Conservation (phyloP, 2,113 vertebrate genomes). For the Ceyx cyanopectus region DNA sequence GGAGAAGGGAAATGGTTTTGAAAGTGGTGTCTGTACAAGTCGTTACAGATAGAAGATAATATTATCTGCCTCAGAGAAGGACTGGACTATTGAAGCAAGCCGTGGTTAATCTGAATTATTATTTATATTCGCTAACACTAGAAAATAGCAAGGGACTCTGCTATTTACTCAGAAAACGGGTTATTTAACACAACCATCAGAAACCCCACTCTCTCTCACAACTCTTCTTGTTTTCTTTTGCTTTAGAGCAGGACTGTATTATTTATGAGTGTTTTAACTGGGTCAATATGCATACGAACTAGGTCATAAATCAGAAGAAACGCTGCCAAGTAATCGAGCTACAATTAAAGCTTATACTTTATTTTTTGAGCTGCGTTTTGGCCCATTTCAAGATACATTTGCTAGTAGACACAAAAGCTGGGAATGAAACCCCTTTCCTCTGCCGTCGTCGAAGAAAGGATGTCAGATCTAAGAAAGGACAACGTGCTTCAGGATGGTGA, state of each 20-base stretch:
- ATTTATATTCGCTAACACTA: slow-evolving; percentile 19
- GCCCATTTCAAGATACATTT: slow-evolving; percentile 55
- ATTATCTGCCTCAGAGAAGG: background rate
- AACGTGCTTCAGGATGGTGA: background rate
- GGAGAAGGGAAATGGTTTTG: background rate
- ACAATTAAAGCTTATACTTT: slow-evolving; percentile 77
- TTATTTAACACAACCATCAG: slow-evolving; percentile 40
- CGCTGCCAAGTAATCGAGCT: slow-evolving; percentile 77
- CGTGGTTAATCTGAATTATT: background rate
- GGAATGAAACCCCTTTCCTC: background rate
- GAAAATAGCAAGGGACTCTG: background rate
- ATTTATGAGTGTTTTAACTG: slow-evolving; percentile 81
- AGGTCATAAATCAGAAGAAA: slow-evolving; percentile 80
- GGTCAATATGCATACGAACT: slow-evolving; percentile 78
- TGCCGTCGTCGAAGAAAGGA: background rate
- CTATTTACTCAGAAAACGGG: slow-evolving; percentile 46
- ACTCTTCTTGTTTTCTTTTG: slow-evolving; percentile 54
- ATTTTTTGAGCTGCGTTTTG: slow-evolving; percentile 69
- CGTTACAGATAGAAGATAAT: background rate
- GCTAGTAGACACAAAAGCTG: background rate
- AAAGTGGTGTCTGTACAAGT: background rate
- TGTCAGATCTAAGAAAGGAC: background rate
- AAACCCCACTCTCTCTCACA: slow-evolving; percentile 63
- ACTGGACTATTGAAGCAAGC: background rate
- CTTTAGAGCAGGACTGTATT: slow-evolving; percentile 63